These are phyloP conservation scores for Mallotus villosus DNA, from an alignment of 2,797 vertebrate species.

Conservation along the genomic window DNA sequence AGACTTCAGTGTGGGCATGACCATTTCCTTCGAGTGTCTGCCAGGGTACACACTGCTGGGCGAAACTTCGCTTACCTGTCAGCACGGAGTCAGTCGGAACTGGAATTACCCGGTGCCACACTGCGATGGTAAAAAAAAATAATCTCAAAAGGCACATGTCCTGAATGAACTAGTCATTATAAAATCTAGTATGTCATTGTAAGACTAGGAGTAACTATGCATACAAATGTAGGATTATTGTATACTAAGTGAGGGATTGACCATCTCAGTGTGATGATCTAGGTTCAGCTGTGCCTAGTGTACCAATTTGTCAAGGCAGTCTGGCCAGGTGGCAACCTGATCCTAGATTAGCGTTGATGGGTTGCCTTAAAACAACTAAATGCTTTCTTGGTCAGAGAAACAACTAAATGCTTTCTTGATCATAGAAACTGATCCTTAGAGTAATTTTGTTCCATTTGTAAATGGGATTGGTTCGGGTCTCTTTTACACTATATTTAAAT, in stretches of 20 bases:
- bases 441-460: not conserved
- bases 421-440: not conserved
- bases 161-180: not conserved
- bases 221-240: not conserved
- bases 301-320: not conserved
- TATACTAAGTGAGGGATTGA: not conserved
- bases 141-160: not conserved
- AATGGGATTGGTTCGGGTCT: not conserved
- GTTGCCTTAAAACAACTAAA: not conserved
- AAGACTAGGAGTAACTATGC: not conserved
- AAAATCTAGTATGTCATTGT: too few relatives aligned
- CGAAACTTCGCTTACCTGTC: slow-evolving; percentile 91
- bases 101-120: slow-evolving; percentile 96
- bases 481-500: not conserved
- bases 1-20: slow-evolving; percentile 94
- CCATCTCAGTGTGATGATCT: not conserved
- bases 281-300: not conserved
- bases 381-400: not conserved
- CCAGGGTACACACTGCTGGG: slow-evolving; percentile 91
- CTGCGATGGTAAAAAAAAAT: slow-evolving; percentile 87
- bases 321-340: not conserved
- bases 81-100: slow-evolving; percentile 93
- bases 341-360: not conserved
- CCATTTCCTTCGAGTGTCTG: slow-evolving; percentile 94
- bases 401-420: not conserved